Base-by-base conservation (phyloP, 2,113 vertebrate genomes). In the Pterocles gutturalis region DNA sequence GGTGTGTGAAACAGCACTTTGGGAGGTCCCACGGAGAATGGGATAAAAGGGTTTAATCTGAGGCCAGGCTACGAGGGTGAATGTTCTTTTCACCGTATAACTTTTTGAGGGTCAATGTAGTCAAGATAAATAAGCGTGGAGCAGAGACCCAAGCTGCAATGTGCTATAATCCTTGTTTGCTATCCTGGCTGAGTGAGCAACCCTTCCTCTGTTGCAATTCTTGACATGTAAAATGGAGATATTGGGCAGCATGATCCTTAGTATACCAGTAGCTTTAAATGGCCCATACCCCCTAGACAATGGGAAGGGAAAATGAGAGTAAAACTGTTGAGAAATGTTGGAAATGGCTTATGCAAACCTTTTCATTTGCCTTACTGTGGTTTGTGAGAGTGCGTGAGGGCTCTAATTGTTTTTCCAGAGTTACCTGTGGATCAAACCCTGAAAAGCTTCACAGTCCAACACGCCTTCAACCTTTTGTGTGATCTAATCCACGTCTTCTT, bases 71-170 rank as follows among this genome's bases (percentile, higher is more conserved):
- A 6, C 0, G 17, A 21, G 33, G 73, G 26, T 31, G 7, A 1
- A 36, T 6, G 1, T 28, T 66, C 21, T 61, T n/a, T 54, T 61
- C 51, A n/a, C 51, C 1, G 1, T 26, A 3, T 13, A 6, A 6
- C 29, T 25, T 38, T 10, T 13, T 15, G 89, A 31, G 67, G 83
- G 48, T 60, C 72, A 33, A 0, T 7, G 21, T 54, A 11, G 29
- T 58, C 81, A 24, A 16, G 55, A 48, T 14, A 8, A 21, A 4
- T 1, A 53, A 36, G 17, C 2, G 34, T 34, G 36, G 53, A 73
- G 33, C n/a, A 24, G 67, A 70, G 54, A 73, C 17, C 19, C 5
- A 11, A 38, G 36, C 25, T 9, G 22, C 0, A 2, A 0, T 10
- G 58, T 19, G 24, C 24, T 28, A 1, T 5, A 29, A 60, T n/a